Evolutionary conservation across 2,113 vertebrate species (phyloP), one percentile per base, ranked within the genome.

Genomic region (Entosphenus tridentatus): DNA sequence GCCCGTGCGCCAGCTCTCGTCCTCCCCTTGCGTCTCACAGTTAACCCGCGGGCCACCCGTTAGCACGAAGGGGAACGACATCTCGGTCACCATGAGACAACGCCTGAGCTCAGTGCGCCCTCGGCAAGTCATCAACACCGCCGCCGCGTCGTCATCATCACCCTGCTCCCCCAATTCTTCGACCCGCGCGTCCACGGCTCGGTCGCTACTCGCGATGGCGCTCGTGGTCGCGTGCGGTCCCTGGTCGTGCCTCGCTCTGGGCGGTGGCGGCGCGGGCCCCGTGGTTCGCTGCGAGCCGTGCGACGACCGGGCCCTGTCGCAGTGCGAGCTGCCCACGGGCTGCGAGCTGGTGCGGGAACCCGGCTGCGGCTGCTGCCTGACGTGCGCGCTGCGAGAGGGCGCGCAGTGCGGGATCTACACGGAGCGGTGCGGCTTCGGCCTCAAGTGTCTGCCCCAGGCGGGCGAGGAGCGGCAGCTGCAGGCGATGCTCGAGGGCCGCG

Each of bases 291-390:
- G 92, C 78, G 89, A 95, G 79, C 87, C 89, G 11, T 97, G 92
- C 76, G 92, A 97, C 75, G 82, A 87, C 76, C 95, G 96, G 76
- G 86, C 92, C 21, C 80, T 86, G 72, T 95, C 92, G 73, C 86
- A 95, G 81, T 97, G 92, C 74, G 88, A 87, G 57, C 83, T 83
- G 75, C 88, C 87, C 59, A 77, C 85, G 77, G 87, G 85, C 78
- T 97, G 92, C 77, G 87, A 95, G 83, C 82, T 87, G 78, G 89
- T 97, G 75, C 91, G 92, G 80, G 92, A 97, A 79, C 92, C 90
- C 2, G 91, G 92, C 79, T 97, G 92, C 79, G 92, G 92, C 77
- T 96, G 92, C 84, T 97, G 92, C 79, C 84, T 88, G 73, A 96
- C 89, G 56, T 97, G 92, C 79, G 91, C 91, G 72, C 83, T 95